phyloP scores from a whole-genome alignment of 1,140 invertebrate genomes.

The Lordiphosa collinella region DNA sequence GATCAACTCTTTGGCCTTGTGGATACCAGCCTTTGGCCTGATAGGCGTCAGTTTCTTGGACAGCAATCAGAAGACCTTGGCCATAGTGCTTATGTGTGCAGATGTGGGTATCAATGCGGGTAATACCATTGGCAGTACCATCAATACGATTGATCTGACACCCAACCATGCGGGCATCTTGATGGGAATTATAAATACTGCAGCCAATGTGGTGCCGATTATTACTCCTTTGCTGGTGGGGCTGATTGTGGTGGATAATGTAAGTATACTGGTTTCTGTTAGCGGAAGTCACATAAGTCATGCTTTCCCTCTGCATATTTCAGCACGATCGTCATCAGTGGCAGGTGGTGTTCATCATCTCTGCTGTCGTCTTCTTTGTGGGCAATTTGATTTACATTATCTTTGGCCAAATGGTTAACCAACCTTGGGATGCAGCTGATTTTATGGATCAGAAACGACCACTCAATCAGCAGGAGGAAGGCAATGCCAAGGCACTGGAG shows the following conservation, averaged over 20 bases:
- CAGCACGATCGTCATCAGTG: conserved; percentile 83
- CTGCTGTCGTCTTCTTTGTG: conserved; percentile 84
- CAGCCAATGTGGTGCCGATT: conserved; percentile 86
- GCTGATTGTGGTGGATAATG: conserved; percentile 83
- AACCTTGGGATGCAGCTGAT: conserved; percentile 83
- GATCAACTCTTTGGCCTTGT: conserved; percentile 83
- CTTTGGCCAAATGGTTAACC: conserved; percentile 83
- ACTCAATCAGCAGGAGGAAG: conserved; percentile 18
- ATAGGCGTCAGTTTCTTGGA: conserved; percentile 83
- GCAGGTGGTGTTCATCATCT: conserved; percentile 89
- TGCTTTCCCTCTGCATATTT: conserved; percentile 7
- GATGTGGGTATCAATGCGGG: conserved; percentile 89
- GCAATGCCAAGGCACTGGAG: conserved; percentile 31
- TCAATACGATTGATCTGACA: conserved; percentile 87
- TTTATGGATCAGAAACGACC: conserved; percentile 28
- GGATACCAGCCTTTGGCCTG: conserved; percentile 83
- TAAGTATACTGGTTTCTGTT: conserved; percentile 74
- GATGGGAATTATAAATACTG: conserved; percentile 86
- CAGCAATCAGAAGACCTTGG: conserved; percentile 80
- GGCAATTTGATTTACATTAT: conserved; percentile 86
- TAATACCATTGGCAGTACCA: conserved; percentile 84
- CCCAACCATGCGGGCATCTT: conserved; percentile 89
- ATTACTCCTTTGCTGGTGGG: conserved; percentile 85
- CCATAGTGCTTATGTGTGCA: conserved; percentile 83
- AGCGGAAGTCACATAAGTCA: conserved; percentile 4